Evolutionary conservation across 2,797 vertebrate genomes (phyloP).

Genomic region (Gymnopithys bicolor): DNA sequence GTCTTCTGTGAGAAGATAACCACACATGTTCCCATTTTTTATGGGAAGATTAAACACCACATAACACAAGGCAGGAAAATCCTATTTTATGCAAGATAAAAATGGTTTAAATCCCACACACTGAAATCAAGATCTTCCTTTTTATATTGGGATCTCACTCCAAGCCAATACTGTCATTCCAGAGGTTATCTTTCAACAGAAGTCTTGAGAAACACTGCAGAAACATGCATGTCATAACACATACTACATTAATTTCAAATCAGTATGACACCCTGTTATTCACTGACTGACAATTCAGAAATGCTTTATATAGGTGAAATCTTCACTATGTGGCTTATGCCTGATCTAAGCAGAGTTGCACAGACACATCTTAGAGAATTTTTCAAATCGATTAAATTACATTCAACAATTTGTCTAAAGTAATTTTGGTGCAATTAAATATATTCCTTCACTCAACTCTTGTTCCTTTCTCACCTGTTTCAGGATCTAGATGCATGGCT

Average conservation of each 20-base stretch:
- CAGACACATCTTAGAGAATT: background rate
- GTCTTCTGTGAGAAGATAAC: background rate
- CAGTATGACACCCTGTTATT: background rate
- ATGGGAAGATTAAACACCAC: background rate
- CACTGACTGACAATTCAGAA: background rate
- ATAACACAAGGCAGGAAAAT: background rate
- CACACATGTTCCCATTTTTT: background rate
- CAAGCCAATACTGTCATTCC: background rate
- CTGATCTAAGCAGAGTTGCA: background rate
- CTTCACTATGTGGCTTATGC: background rate
- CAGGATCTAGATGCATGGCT: background rate
- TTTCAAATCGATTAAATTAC: background rate
- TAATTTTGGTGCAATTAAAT: background rate
- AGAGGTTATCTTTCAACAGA: background rate
- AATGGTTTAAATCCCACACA: background rate
- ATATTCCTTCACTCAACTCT: background rate
- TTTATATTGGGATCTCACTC: background rate
- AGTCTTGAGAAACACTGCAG: background rate
- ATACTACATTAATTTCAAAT: background rate
- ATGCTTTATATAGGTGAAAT: background rate
- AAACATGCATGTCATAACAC: background rate
- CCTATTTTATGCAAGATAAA: background rate
- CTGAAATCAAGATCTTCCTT: background rate
- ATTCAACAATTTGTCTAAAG: background rate
- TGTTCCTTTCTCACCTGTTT: background rate